A percentile compares a stretch with the other conserved stretches of the same genome.
Conservation (phyloP, 2,797 vertebrate species). For the Xenops minutus region DNA sequence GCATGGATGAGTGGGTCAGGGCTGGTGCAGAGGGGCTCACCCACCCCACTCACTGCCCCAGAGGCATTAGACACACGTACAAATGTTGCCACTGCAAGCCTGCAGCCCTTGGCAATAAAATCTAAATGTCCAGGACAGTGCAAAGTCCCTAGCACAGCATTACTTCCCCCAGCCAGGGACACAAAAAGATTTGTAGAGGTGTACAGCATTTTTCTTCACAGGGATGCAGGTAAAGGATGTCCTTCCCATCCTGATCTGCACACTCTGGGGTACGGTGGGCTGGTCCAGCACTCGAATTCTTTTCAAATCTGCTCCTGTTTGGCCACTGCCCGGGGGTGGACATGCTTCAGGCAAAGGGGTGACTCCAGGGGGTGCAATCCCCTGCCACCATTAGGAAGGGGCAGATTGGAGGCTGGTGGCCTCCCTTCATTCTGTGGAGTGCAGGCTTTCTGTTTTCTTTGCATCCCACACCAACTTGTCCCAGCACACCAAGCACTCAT, state of each 20-base stretch:
- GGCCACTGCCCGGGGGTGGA: accelerated
- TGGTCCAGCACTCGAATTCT: neutral
- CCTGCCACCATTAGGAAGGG: neutral
- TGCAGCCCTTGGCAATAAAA: neutral
- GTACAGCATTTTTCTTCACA: accelerated
- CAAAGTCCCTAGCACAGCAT: neutral
- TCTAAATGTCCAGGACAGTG: neutral
- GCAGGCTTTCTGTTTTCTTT: neutral
- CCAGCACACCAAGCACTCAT: neutral
- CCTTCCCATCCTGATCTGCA: neutral
- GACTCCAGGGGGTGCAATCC: accelerated
- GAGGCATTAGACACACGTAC: accelerated
- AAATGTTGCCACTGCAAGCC: accelerated
- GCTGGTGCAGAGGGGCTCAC: neutral
- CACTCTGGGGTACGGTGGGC: accelerated
- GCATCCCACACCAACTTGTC: accelerated
- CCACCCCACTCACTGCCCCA: neutral
- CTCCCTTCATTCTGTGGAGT: accelerated
- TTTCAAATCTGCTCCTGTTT: accelerated
- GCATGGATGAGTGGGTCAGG: accelerated
- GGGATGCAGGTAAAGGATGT: neutral
- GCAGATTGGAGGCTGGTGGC: neutral
- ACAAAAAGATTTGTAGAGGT: neutral
- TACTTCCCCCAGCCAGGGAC: neutral
- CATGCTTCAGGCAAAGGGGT: neutral